phyloP scores from a whole-genome alignment of 1,140 invertebrate species.

The Cyphomyrmex costatus region DNA sequence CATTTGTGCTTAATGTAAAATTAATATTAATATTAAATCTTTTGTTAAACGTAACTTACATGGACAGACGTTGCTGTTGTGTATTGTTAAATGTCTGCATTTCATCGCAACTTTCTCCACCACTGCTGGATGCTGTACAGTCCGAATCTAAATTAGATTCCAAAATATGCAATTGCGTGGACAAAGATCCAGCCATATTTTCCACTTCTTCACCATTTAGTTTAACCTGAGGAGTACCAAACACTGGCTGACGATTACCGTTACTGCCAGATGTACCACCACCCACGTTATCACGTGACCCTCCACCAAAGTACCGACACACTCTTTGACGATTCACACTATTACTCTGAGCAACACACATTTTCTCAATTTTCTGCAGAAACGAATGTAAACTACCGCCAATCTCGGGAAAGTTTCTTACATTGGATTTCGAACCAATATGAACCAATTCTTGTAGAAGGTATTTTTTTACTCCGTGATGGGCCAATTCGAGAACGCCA shows the following conservation, averaged over 20 bases:
- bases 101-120: slow-evolving; percentile 97
- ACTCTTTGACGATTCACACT: slow-evolving; percentile 81
- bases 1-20: neutral
- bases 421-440: slow-evolving; percentile 78
- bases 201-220: slow-evolving; percentile 88
- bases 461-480: slow-evolving; percentile 86
- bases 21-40: slow-evolving; percentile 2
- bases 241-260: slow-evolving; percentile 81
- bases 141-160: slow-evolving; percentile 95
- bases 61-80: slow-evolving; percentile 91
- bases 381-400: slow-evolving; percentile 80
- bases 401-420: slow-evolving; percentile 81
- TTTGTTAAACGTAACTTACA: slow-evolving; percentile 89
- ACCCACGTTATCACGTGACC: slow-evolving; percentile 86
- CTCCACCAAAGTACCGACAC: slow-evolving; percentile 89
- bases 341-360: slow-evolving; percentile 82
- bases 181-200: slow-evolving; percentile 90
- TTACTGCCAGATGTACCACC: slow-evolving; percentile 78
- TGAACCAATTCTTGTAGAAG: slow-evolving; percentile 83
- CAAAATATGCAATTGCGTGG: slow-evolving; percentile 90
- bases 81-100: slow-evolving; percentile 92
- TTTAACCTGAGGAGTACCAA: slow-evolving; percentile 86
- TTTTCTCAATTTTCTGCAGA: slow-evolving; percentile 84
- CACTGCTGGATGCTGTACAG: slow-evolving; percentile 97
- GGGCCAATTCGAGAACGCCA: slow-evolving; percentile 91